Evolutionary conservation across 2,113 vertebrate species (phyloP).

Genomic region (Callaeas wilsoni): DNA sequence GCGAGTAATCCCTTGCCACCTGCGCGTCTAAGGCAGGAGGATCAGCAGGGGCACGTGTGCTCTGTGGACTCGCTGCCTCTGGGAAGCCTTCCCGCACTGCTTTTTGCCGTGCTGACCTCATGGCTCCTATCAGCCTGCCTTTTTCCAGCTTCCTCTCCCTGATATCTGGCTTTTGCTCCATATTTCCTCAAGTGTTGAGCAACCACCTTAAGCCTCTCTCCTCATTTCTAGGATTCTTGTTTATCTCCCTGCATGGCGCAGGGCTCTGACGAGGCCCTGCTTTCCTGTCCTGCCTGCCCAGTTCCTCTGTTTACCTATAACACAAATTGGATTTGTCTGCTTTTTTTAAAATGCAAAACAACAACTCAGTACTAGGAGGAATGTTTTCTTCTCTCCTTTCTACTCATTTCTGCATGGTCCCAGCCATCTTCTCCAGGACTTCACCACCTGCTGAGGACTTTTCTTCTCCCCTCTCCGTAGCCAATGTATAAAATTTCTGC

Average conservation of each 20-base stretch:
- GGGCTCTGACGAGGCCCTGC: not conserved
- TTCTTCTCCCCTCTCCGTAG: not conserved
- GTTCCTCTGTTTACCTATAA: constrained; percentile 48
- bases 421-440: not conserved
- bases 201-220: constrained; percentile 47
- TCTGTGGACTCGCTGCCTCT: not conserved
- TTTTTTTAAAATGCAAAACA: not conserved
- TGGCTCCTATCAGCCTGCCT: constrained; percentile 19
- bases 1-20: not conserved
- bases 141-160: constrained; percentile 49
- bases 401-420: not conserved
- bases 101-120: constrained; percentile 31
- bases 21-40: not conserved
- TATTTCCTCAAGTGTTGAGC: not conserved
- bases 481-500: not conserved
- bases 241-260: accelerated
- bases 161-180: constrained; percentile 23
- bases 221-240: constrained; percentile 47
- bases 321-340: not conserved
- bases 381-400: not conserved
- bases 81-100: constrained; percentile 17
- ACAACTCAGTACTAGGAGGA: not conserved
- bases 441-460: not conserved
- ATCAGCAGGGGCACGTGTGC: not conserved
- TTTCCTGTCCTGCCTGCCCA: constrained; percentile 28